These are phyloP conservation scores for Caiman crocodilus DNA, from an alignment of 2,797 vertebrate genomes.

Conservation along the genomic window DNA sequence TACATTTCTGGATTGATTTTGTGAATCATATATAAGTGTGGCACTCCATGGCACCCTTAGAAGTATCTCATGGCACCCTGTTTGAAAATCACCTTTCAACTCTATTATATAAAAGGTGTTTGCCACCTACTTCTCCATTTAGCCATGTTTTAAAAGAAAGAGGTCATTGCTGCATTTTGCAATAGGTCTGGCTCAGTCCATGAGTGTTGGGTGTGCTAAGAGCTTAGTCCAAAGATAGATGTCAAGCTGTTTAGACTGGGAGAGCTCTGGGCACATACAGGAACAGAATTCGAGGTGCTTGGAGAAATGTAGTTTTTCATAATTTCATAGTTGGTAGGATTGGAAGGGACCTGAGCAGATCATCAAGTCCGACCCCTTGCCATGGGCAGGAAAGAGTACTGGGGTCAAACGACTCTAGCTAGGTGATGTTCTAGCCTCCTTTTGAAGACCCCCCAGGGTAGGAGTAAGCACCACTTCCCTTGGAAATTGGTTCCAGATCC, in stretches of 20 bases:
- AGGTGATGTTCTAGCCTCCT: too few relatives aligned
- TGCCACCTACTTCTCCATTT: not conserved
- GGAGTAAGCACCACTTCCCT: too few relatives aligned
- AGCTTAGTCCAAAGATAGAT: too few relatives aligned
- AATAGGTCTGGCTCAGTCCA: not conserved
- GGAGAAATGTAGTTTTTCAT: not conserved
- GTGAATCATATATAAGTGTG: not conserved
- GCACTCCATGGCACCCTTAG: not conserved
- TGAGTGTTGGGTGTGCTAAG: too few relatives aligned
- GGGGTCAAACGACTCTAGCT: too few relatives aligned
- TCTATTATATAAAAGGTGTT: not conserved
- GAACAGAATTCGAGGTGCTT: not conserved
- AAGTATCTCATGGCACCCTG: not conserved
- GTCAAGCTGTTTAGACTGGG: too few relatives aligned
- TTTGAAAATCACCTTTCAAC: not conserved
- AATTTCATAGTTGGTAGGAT: too few relatives aligned
- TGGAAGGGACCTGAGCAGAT: too few relatives aligned
- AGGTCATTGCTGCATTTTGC: not conserved
- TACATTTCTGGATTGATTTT: not conserved
- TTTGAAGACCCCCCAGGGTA: too few relatives aligned
- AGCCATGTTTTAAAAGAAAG: not conserved
- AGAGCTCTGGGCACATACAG: not conserved
- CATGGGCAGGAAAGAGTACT: too few relatives aligned
- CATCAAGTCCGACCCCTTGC: too few relatives aligned
- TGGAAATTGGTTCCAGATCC: too few relatives aligned